Conservation (phyloP, 1,140 invertebrate genomes). For the Drosophila kurseongensis region DNA sequence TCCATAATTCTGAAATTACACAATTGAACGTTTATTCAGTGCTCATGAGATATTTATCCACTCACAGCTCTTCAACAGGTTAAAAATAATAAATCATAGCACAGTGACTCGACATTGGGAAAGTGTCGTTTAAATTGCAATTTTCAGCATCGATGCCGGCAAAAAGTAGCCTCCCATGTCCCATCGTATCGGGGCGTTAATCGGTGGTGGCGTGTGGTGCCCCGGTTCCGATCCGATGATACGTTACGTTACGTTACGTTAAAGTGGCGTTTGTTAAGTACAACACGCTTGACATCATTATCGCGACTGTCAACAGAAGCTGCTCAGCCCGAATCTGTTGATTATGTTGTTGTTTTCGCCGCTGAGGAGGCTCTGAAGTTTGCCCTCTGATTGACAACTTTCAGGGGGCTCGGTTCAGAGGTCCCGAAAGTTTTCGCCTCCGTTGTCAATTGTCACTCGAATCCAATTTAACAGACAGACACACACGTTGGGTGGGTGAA, state of each 20-base stretch:
- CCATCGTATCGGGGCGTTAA: constrained; percentile 25
- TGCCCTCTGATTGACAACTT: constrained; percentile 71
- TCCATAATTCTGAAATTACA: too few species aligned
- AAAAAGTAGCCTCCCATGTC: constrained; percentile 31
- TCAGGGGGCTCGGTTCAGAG: constrained; percentile 2
- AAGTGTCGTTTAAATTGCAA: constrained; percentile 44
- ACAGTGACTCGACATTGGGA: constrained; percentile 22
- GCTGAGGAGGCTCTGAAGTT: constrained; percentile 35
- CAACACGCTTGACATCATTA: constrained; percentile 79
- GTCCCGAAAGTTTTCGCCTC: constrained; percentile 51
- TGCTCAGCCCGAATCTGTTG: constrained; percentile 43
- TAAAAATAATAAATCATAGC: constrained; percentile 39
- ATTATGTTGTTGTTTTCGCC: constrained; percentile 50
- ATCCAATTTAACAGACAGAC: constrained; percentile 71
- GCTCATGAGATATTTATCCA: not conserved
- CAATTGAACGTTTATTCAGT: not conserved
- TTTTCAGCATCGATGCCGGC: constrained; percentile 36
- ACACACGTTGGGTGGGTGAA: constrained; percentile 1
- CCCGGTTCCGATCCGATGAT: constrained; percentile 31
- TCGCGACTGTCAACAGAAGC: constrained; percentile 71
- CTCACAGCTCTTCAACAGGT: constrained; percentile 29
- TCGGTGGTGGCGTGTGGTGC: constrained; percentile 30
- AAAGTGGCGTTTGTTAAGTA: constrained; percentile 78
- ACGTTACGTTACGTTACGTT: constrained; percentile 48
- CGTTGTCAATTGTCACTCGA: constrained; percentile 79